Conservation (phyloP, 2,888 invertebrate genomes). For the Campopleginae sp. region DNA sequence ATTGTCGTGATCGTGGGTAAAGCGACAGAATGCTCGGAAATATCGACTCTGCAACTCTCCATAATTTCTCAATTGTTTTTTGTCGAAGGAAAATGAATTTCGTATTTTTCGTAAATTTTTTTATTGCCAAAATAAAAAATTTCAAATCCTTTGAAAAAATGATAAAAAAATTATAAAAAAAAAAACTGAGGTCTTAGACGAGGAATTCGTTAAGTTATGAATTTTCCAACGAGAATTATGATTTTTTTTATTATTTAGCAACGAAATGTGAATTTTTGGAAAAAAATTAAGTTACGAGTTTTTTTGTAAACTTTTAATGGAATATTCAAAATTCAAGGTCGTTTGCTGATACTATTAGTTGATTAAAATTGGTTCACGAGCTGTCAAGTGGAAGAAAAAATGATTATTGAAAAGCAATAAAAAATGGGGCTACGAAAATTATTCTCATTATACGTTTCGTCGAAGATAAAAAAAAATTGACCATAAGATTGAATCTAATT, state of each 20-base stretch:
- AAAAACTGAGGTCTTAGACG: no score
- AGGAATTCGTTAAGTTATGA: no score
- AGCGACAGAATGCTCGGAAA: background rate
- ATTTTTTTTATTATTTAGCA: no score
- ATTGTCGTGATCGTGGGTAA: background rate
- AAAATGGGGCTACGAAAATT: background rate
- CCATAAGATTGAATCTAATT: constrained; percentile 17
- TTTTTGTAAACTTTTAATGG: no score
- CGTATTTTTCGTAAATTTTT: background rate
- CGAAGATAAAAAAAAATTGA: constrained; percentile 8
- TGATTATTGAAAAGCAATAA: background rate
- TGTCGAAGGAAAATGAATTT: background rate
- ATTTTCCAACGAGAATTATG: no score
- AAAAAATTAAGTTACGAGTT: no score
- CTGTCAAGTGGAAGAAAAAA: background rate
- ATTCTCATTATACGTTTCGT: background rate
- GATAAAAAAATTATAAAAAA: no score
- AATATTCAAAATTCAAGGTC: no score
- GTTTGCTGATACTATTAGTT: no score
- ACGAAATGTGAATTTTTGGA: no score
- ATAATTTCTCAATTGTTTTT: background rate
- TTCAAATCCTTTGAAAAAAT: no score
- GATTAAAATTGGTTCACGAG: no score
- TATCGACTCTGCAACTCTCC: background rate
- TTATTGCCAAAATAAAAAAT: background rate